phyloP scores from a whole-genome alignment of 2,888 invertebrate genomes.

The Drosophila rellima region DNA sequence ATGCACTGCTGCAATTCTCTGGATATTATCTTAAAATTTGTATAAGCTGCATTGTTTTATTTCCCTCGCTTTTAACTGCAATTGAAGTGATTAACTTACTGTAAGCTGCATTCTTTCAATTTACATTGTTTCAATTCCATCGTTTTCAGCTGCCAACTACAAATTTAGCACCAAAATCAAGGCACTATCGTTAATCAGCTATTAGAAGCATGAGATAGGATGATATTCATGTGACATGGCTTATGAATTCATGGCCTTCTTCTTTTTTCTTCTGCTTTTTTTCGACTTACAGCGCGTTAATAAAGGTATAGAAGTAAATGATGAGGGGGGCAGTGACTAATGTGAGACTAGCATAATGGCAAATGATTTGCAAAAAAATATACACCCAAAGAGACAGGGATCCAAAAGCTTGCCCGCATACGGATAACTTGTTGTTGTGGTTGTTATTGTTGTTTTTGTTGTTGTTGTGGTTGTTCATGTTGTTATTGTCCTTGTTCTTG shows the following conservation, averaged over 20 bases:
- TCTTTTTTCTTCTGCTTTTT: neutral
- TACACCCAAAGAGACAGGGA: constrained; percentile 23
- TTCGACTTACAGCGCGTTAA: constrained; percentile 4
- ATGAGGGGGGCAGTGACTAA: constrained; percentile 48
- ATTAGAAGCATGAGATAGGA: neutral
- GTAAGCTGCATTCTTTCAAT: neutral
- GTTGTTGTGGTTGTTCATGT: constrained; percentile 3
- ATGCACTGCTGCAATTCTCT: too few relatives aligned
- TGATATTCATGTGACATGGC: constrained; percentile 25
- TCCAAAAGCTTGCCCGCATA: constrained; percentile 47
- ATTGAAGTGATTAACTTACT: neutral
- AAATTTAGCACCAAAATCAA: constrained; percentile 8
- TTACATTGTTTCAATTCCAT: neutral
- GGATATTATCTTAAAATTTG: too few relatives aligned
- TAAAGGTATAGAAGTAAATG: constrained; percentile 11
- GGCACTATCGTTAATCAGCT: constrained; percentile 25
- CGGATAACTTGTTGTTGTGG: constrained; percentile 8
- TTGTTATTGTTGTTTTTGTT: neutral
- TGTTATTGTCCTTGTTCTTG: neutral
- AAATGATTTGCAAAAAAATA: constrained; percentile 61
- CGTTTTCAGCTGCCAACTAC: neutral
- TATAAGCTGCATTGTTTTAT: neutral
- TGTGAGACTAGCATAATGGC: constrained; percentile 58
- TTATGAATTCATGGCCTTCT: constrained; percentile 45
- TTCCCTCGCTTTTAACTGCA: neutral